These are phyloP conservation scores for Tamandua tetradactyla DNA, from an alignment of 2,797 vertebrate species.

Conservation along the genomic window DNA sequence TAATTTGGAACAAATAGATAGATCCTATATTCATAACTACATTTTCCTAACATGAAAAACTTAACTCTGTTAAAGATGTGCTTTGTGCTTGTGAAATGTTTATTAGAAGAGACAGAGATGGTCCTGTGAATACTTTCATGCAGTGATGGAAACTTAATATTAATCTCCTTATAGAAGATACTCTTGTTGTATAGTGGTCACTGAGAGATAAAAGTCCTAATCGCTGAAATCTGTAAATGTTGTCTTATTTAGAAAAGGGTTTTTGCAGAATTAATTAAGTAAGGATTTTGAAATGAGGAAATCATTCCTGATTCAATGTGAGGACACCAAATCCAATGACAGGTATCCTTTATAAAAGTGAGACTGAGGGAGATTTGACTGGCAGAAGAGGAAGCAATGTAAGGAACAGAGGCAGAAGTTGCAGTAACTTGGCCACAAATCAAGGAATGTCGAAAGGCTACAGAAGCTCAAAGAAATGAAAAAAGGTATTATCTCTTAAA, in stretches of 20 bases:
- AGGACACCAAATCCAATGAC: not conserved
- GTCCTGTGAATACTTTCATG: not conserved
- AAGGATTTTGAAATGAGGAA: not conserved
- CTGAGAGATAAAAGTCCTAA: not conserved
- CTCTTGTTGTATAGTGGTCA: not conserved
- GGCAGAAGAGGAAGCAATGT: not conserved
- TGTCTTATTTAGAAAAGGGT: not conserved
- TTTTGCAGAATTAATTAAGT: not conserved
- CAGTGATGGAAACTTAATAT: not conserved
- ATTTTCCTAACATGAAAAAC: slow-evolving; percentile 1
- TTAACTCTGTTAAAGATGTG: not conserved
- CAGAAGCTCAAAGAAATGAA: not conserved
- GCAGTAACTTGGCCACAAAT: not conserved
- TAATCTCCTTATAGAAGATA: not conserved
- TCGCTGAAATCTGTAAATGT: not conserved
- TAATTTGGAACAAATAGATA: not conserved
- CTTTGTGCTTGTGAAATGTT: not conserved
- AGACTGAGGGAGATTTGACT: not conserved
- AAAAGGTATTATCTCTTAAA: not conserved
- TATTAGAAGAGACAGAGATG: not conserved
- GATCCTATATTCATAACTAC: not conserved
- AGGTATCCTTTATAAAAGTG: not conserved
- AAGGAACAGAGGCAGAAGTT: accelerated
- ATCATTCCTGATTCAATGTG: not conserved
- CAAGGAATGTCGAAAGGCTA: not conserved